Evolutionary conservation across 2,888 invertebrate genomes (phyloP), one percentile per base, ranked within the genome.

Genomic region (Drosophila aldrichi): DNA sequence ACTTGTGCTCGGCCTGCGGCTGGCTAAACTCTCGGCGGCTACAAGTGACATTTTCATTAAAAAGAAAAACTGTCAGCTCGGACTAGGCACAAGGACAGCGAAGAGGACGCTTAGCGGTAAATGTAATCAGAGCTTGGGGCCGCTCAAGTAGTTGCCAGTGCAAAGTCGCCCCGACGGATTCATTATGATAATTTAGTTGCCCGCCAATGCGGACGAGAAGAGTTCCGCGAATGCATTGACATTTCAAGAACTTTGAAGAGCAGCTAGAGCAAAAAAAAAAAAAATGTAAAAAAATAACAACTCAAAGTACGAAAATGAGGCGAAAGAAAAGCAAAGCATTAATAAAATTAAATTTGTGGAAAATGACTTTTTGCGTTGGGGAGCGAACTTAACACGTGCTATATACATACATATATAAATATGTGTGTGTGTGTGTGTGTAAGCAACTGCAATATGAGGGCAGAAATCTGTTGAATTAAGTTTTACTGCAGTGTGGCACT

Each of bases 141-240:
- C 49, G 74, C 84, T 84, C 84, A 84, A 84, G 84, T 84, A 89
- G 89, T 88, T 78, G 81, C 58, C 79, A 67, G 80, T 69, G 80
- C 70, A 79, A 76, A 80, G 75, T 71, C 83, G 73, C 55, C 82
- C 80, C 71, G 82, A 77, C 83, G 84, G 86, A 85, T 88, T 87
- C 86, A 87, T 87, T 87, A 87, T 87, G 90, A 87, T 87, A 87
- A 87, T 87, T 87, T 85, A 82, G 89, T 85, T 84, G 81, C 66
- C 65, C 43, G 52, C 48, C 52, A 52, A 52, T 22, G 38, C 52
- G 52, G 52, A 54, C 8, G 54, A 3, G 43, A 46, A 65, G 58
- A 70, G 57, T 43, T 62, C 34, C 48, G 72, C 77, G 65, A 80
- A 72, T 77, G 82, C 80, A 79, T 77, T 85, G 89, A 84, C 84